Evolutionary conservation across 1,140 invertebrate species (phyloP), one percentile per base, ranked within the genome.

Genomic region (Subanguina moxae): DNA sequence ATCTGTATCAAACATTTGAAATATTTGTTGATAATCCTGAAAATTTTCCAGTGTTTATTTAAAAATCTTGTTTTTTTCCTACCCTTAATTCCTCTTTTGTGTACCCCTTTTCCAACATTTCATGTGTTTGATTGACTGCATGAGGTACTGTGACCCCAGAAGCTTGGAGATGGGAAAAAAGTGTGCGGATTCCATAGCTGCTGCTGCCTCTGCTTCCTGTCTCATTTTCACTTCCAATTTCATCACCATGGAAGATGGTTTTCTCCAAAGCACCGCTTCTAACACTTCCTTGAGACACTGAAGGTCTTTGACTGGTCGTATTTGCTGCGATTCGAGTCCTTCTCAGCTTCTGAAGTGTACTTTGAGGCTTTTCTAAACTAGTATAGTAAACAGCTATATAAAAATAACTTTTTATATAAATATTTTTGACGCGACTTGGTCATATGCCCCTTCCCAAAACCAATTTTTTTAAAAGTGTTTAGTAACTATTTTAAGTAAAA

Each of bases 1-100:
- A 67, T 82, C 80, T 25, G 81, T 78, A 71, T 82, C 80, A 58
- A 82, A 82, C 77, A 82, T 82, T 67, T 67, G 57, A 67, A 81
- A 81, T 25, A 81, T 46, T 65, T 80, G 78, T 52, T 75, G 70
- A 68, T 76, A 80, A 42, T 80, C 78, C 46, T 69, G 59, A 48
- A 13, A 23, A 13, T 62, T 21, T 42, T 43, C 3, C 19, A 64
- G 5, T 21, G 17, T 64, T 38, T 38, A 64, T 8, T 42, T 5
- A 17, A 43, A 62, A 38, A 38, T 7, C 0, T 28, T 42, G 19
- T 62, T 43, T 62, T 5, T 13, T 43, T 19, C 30, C 38, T 23
- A 65, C 63, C 52, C 56, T 64, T 43, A 70, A 43, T 45, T 70
- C 68, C 23, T 48, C 62, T 66, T 70, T 70, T 21, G 59, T 70